Conservation (phyloP, 2,888 invertebrate genomes). For the Archips crataeganus region DNA sequence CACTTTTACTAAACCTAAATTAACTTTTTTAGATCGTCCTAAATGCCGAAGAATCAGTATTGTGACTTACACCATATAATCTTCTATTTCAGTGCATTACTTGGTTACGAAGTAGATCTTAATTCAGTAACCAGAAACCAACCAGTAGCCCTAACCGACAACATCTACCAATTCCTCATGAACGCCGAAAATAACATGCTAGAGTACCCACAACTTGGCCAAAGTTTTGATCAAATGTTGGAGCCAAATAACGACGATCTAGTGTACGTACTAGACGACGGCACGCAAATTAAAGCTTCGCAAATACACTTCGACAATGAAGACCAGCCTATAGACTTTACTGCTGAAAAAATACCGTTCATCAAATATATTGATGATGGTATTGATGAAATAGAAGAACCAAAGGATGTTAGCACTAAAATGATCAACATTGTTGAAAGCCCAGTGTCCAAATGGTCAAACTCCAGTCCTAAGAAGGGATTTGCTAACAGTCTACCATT, state of each 20-base stretch:
- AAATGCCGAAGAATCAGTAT: no score
- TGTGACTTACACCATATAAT: neutral
- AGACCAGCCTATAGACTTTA: slow-evolving; percentile 70
- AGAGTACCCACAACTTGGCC: slow-evolving; percentile 48
- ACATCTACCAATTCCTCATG: slow-evolving; percentile 74
- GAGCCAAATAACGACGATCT: slow-evolving; percentile 59
- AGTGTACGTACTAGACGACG: slow-evolving; percentile 76
- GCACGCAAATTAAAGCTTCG: slow-evolving; percentile 78
- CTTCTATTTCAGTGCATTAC: slow-evolving; percentile 58
- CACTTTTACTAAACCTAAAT: no score
- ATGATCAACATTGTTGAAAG: slow-evolving; percentile 71
- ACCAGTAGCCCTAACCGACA: slow-evolving; percentile 70
- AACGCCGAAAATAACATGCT: slow-evolving; percentile 62
- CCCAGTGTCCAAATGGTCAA: slow-evolving; percentile 63
- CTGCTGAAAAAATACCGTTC: slow-evolving; percentile 74
- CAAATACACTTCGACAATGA: slow-evolving; percentile 83
- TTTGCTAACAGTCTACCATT: slow-evolving; percentile 75
- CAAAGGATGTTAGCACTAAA: slow-evolving; percentile 48
- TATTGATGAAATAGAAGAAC: slow-evolving; percentile 56
- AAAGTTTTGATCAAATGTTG: slow-evolving; percentile 58
- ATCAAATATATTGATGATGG: slow-evolving; percentile 64
- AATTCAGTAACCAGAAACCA: slow-evolving; percentile 75
- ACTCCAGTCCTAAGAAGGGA: slow-evolving; percentile 65
- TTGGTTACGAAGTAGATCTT: slow-evolving; percentile 77
- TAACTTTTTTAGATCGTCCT: no score